A percentile compares a stretch with the other conserved stretches of the same genome.
These are phyloP conservation scores for Streptopelia turtur DNA, from an alignment of 2,797 vertebrate species.

Conservation along the genomic window DNA sequence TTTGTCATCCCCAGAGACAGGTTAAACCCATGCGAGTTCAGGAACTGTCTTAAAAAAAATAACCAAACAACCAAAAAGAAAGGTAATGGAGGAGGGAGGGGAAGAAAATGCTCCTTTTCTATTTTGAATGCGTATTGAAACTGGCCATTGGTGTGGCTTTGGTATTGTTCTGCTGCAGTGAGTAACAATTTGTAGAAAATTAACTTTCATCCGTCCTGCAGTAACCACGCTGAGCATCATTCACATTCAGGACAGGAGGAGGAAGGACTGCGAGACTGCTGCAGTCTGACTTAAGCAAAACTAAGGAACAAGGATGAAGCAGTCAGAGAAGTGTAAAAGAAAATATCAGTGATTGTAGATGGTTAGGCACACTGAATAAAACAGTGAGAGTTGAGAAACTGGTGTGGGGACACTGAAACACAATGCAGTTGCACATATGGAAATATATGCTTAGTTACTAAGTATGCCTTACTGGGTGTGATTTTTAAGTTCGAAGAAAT, in stretches of 20 bases:
- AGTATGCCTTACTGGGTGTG: neutral
- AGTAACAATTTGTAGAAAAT: neutral
- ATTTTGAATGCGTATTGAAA: neutral
- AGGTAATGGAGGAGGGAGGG: neutral
- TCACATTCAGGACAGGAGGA: neutral
- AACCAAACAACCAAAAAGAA: neutral
- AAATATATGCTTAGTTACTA: conserved; percentile 3
- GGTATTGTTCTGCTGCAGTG: neutral
- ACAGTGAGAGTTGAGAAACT: conserved; percentile 25
- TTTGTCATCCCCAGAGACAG: neutral
- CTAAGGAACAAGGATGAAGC: conserved; percentile 37
- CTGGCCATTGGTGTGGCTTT: neutral
- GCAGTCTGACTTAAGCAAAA: conserved; percentile 19
- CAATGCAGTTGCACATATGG: neutral
- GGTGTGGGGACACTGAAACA: neutral
- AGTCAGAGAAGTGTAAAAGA: conserved; percentile 17
- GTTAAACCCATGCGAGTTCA: neutral
- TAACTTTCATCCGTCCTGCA: neutral
- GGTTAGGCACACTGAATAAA: conserved; percentile 33
- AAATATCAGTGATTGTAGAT: conserved; percentile 36
- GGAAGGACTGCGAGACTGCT: neutral
- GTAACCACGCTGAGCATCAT: neutral
- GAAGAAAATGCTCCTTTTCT: neutral
- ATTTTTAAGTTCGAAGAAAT: neutral
- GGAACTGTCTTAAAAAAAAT: neutral